phyloP scores from a whole-genome alignment of 2,888 invertebrate genomes.

The Acanthosepion pharaonis region DNA sequence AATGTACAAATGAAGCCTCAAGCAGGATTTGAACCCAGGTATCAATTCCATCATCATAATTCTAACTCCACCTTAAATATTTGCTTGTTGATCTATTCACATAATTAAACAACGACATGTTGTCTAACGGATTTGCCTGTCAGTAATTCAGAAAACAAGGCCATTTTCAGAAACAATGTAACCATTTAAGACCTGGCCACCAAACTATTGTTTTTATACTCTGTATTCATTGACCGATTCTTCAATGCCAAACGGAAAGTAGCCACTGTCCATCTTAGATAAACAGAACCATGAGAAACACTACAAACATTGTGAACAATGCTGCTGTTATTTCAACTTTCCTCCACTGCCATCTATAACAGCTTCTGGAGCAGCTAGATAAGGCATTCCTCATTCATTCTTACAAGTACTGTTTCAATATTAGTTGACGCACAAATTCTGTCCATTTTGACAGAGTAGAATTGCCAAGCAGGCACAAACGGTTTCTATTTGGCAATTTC shows the following conservation, averaged over 20 bases:
- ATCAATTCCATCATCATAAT: too few species aligned
- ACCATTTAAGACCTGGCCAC: background rate
- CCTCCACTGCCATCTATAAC: background rate
- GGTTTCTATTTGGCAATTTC: background rate
- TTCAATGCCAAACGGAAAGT: background rate
- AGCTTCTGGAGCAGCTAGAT: background rate
- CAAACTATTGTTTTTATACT: background rate
- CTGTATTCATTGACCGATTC: background rate
- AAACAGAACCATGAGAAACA: background rate
- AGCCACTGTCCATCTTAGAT: constrained; percentile 8
- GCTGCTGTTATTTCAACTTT: background rate
- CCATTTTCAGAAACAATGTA: background rate
- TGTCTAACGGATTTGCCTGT: background rate
- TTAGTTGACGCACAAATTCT: background rate
- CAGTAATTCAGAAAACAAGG: background rate
- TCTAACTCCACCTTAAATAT: too few species aligned
- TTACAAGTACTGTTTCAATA: background rate
- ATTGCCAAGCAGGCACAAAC: constrained; percentile 1
- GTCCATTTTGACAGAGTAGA: background rate
- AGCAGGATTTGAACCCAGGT: too few species aligned
- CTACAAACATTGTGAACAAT: background rate
- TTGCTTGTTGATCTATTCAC: too few species aligned
- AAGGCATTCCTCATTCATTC: background rate
- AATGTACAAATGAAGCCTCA: too few species aligned
- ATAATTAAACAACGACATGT: background rate